A percentile compares a stretch with the other conserved stretches of the same genome.
These are phyloP conservation scores for Mastomys natalensis DNA, from an alignment of 2,113 vertebrate species.

Conservation along the genomic window DNA sequence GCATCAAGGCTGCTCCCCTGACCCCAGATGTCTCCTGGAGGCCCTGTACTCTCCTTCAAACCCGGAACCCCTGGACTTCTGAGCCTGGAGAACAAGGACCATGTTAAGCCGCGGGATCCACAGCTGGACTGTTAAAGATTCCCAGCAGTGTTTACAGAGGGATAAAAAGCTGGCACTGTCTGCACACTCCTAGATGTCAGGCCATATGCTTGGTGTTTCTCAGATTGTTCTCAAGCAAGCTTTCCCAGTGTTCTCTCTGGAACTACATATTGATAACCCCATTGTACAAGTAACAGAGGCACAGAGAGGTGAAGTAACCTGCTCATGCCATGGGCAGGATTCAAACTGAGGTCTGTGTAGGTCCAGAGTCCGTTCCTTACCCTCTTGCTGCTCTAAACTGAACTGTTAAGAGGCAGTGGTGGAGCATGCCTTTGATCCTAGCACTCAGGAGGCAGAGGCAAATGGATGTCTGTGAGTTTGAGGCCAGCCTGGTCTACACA, in stretches of 20 bases:
- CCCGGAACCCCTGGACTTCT: not conserved
- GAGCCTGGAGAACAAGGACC: not conserved
- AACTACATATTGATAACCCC: not conserved
- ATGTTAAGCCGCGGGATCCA: not conserved
- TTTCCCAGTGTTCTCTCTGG: not conserved
- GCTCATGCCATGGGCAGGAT: not conserved
- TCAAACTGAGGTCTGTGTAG: not conserved
- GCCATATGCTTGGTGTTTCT: not conserved
- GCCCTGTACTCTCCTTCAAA: not conserved
- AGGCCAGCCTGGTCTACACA: not conserved
- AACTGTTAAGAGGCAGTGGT: not conserved
- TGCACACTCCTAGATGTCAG: not conserved
- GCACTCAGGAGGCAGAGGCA: not conserved
- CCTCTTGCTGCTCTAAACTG: not conserved
- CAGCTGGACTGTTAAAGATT: not conserved
- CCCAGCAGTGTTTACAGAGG: not conserved
- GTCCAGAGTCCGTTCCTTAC: not conserved
- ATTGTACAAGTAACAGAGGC: not conserved
- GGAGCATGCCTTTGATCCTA: not conserved
- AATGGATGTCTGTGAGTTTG: not conserved
- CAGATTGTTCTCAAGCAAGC: not conserved
- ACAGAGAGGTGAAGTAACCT: not conserved
- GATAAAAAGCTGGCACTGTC: not conserved
- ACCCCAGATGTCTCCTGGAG: not conserved
- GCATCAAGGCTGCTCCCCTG: not conserved